Evolutionary conservation across 2,797 vertebrate species (phyloP).

Genomic region (Rhincodon typus): DNA sequence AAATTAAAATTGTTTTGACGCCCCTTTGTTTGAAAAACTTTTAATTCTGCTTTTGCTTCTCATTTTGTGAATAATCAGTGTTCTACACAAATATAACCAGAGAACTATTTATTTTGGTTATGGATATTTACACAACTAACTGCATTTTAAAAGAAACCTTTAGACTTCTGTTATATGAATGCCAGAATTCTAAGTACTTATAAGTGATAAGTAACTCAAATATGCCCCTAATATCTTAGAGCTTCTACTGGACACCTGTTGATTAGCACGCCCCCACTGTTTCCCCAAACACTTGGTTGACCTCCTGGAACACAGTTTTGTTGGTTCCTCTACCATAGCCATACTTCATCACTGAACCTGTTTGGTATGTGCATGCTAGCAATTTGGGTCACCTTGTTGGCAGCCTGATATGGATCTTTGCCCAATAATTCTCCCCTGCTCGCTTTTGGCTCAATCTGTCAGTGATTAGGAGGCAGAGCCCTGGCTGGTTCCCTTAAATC

Average conservation of each 20-base stretch:
- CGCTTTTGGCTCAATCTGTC: not conserved
- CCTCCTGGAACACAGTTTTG: not conserved
- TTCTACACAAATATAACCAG: not conserved
- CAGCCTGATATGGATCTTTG: no score
- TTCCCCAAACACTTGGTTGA: not conserved
- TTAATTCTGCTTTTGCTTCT: conserved; percentile 29
- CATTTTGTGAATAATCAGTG: conserved; percentile 21
- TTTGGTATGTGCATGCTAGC: not conserved
- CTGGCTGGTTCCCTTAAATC: not conserved
- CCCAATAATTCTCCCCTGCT: not conserved
- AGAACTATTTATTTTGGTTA: not conserved
- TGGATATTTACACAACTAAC: conserved; percentile 2
- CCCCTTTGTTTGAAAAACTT: not conserved
- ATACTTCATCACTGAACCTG: not conserved
- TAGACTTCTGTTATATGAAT: not conserved
- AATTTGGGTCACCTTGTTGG: not conserved
- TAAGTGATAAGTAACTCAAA: not conserved
- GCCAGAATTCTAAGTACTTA: not conserved
- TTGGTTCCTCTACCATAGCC: no score
- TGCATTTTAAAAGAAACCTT: not conserved
- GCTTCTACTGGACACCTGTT: not conserved
- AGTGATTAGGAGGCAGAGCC: not conserved
- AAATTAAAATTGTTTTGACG: not conserved
- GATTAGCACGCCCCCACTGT: no score
- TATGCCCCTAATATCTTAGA: not conserved